Base-by-base conservation (phyloP, 2,888 invertebrate genomes). In the Orchestes rusci region DNA sequence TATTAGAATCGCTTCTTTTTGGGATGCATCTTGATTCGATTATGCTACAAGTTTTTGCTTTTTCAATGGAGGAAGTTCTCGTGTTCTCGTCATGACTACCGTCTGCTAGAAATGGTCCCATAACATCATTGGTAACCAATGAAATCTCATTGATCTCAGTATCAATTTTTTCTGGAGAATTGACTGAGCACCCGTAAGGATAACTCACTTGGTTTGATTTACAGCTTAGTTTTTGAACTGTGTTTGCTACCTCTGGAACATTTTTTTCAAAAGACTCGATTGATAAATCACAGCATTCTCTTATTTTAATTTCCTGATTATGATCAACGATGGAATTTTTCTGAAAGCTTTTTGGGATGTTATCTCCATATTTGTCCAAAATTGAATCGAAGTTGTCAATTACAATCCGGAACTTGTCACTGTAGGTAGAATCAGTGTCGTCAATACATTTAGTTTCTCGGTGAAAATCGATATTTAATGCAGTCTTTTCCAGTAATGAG, bases 11-110 rank as follows among this genome's bases (percentile, higher is more conserved):
- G 7, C 72, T 67, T 61, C 78, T 79, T 60, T 80, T 78, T 38
- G 79, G 64, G 54, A 81, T 77, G 61, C 81, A 82, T 48, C 79
- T 74, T 1, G 80, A 80, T 64, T 80, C 80, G 40, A 80, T 80
- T 46, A 80, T 80, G 59, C 79, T 79, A 62, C 80, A 80, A 54
- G 82, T 82, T 61, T 80, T 79, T 1, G 82, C 79, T 62, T 82
- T 82, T 57, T 80, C 75, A 54, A 82, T 64, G 64, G 76, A 77
- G 33, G 77, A 77, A 37, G 74, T 71, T 55, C 53, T 59, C 1
- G 59, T 59, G 13, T 13, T 40, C 4, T 5, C 7, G 23, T 5
- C 10, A 7, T 23, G 5, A 7, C 7, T 5, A 7, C 7, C 23
- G 10, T 5, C 23, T 7, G 23, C 10, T 7, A 10, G 5, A 5